phyloP scores from a whole-genome alignment of 2,113 vertebrate genomes.

The Ifrita kowaldi region DNA sequence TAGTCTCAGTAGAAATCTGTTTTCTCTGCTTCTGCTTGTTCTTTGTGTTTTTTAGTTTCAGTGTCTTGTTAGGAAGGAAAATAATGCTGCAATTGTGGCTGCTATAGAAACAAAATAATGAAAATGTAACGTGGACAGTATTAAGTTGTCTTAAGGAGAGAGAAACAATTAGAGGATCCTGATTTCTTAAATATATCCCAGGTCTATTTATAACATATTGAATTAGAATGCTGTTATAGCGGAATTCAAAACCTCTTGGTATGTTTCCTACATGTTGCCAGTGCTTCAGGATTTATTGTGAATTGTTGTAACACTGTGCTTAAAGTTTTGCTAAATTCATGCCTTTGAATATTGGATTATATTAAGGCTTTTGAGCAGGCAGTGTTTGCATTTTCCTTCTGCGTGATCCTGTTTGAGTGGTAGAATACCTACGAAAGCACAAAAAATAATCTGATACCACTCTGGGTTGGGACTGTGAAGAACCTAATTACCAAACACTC shows the following conservation, averaged over 20 bases:
- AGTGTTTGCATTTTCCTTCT: not conserved
- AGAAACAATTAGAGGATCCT: not conserved
- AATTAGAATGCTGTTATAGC: not conserved
- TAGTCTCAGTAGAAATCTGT: not conserved
- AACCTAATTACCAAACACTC: slow-evolving; percentile 6
- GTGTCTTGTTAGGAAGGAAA: not conserved
- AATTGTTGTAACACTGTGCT: not conserved
- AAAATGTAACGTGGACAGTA: not conserved
- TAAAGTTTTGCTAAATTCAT: not conserved
- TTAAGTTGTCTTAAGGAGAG: not conserved
- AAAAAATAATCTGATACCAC: not conserved
- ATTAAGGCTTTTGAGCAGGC: not conserved
- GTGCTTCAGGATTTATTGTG: not conserved
- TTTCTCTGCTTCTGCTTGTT: not conserved
- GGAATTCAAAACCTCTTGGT: not conserved
- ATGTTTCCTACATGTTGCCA: not conserved
- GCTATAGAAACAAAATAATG: not conserved
- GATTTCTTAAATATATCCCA: not conserved
- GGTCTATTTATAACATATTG: not conserved
- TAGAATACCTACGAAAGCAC: not conserved
- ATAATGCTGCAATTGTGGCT: not conserved
- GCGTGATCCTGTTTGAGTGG: not conserved
- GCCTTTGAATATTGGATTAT: not conserved
- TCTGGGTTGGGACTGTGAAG: slow-evolving; percentile 11
- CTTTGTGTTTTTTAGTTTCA: not conserved